Evolutionary conservation across 2,113 vertebrate species (phyloP).

Genomic region (Mesoclemmys tuberculata): DNA sequence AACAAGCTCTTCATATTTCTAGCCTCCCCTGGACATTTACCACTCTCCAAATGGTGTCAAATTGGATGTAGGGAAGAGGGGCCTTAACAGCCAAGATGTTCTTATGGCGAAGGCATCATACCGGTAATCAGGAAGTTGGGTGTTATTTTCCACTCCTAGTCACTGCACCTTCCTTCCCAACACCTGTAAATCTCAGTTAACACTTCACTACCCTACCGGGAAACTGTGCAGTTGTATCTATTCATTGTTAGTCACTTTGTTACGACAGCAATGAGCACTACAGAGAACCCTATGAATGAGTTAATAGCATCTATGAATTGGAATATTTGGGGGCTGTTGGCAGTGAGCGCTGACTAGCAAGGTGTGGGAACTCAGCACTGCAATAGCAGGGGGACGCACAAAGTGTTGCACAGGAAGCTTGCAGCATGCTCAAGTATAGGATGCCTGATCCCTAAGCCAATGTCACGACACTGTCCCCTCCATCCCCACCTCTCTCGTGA

Average conservation of each 20-base stretch:
- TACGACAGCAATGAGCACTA: neutral
- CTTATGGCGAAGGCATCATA: neutral
- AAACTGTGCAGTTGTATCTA: neutral
- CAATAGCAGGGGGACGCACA: neutral
- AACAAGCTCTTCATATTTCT: neutral
- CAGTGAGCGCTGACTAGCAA: neutral
- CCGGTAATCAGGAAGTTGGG: neutral
- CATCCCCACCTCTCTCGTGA: neutral
- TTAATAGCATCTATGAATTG: neutral
- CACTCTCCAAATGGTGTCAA: neutral
- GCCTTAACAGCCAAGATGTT: neutral
- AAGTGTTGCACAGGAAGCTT: conserved; percentile 51
- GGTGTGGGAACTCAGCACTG: conserved; percentile 6
- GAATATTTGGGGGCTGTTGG: neutral
- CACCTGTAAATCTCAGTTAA: neutral
- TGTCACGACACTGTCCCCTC: neutral
- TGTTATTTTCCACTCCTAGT: neutral
- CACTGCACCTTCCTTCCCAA: neutral
- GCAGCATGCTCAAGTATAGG: conserved; percentile 18
- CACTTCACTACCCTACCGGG: neutral
- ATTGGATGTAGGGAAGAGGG: neutral
- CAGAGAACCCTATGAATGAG: too few species aligned
- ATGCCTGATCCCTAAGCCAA: conserved; percentile 7
- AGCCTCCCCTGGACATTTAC: neutral
- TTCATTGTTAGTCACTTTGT: neutral